A percentile compares a stretch with the other conserved stretches of the same genome.
These are phyloP conservation scores for Motacilla alba DNA, from an alignment of 2,113 vertebrate genomes.

Conservation along the genomic window DNA sequence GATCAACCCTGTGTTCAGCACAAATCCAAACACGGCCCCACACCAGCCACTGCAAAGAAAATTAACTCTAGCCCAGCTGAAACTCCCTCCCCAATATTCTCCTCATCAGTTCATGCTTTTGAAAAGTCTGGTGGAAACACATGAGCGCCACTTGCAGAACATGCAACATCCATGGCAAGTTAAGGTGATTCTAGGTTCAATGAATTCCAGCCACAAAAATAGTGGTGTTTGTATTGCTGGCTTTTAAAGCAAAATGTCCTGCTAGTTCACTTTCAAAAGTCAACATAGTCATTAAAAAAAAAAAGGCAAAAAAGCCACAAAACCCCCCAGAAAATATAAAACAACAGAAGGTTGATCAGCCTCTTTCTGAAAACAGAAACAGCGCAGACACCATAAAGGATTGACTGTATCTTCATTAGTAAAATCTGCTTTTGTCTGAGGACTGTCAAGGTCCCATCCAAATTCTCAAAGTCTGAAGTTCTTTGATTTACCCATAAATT, in stretches of 20 bases:
- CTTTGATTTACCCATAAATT: background rate
- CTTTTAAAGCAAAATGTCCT: background rate
- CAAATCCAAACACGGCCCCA: background rate
- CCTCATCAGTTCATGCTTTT: background rate
- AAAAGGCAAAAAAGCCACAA: background rate
- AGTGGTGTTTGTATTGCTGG: rapidly evolving
- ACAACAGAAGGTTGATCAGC: background rate
- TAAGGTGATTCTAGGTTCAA: background rate
- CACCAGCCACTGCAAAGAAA: background rate
- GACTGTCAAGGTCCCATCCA: background rate
- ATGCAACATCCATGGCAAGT: background rate
- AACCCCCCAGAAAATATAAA: background rate
- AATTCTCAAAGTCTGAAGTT: background rate
- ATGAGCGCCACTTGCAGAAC: rapidly evolving
- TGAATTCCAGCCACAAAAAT: background rate
- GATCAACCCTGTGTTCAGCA: background rate
- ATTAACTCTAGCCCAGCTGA: background rate
- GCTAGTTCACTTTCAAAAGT: background rate
- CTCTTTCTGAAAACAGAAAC: background rate
- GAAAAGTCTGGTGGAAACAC: background rate
- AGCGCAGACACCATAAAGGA: background rate
- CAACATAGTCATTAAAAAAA: background rate
- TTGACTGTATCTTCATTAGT: background rate
- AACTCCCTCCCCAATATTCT: background rate
- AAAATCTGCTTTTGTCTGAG: background rate